Base-by-base conservation (phyloP, 2,888 invertebrate genomes). In the Brachyopa scutellaris region DNA sequence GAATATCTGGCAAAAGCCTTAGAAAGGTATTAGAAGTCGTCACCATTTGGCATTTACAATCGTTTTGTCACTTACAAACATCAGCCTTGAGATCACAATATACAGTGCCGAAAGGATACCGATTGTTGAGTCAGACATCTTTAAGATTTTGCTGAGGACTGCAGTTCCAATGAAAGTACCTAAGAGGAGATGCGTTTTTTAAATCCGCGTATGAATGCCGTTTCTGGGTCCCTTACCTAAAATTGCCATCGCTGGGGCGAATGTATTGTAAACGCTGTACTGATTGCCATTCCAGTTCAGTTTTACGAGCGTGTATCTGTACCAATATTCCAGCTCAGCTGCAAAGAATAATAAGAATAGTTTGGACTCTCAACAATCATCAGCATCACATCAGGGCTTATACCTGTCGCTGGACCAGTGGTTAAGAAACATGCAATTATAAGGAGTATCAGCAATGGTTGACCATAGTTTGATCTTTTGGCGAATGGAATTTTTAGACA, bases 141-240 rank as follows among this genome's bases (percentile, higher is more conserved):
- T n/a, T n/a, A n/a, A n/a, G n/a, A n/a, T n/a, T n/a, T n/a, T 90
- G 76, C 90, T 90, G 1, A 91, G 85, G 7, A 90, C 85, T 1
- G 89, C 89, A 0, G 90, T 90, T 49, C 90, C 90, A 74, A 91
- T 86, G 15, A 90, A 89, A 3, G 90, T 90, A 13, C 90, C 90
- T 86, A n/a, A 84, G 80, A 59, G 47, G n/a, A 66, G 26, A 33
- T 33, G 21, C n/a, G n/a, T 57, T 11, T 11, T 2, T 4, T n/a
- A n/a, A n/a, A n/a, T n/a, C n/a, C n/a, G n/a, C n/a, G n/a, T n/a
- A n/a, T n/a, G n/a, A n/a, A n/a, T n/a, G n/a, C n/a, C n/a, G n/a
- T n/a, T n/a, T 2, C 8, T 6, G 23, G n/a, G n/a, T n/a, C 1
- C 0, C 7, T 77, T 74, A 87, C 88, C 89, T 23, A 87, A 76